phyloP scores from a whole-genome alignment of 2,113 vertebrate genomes.

The Datnioides undecimradiatus region DNA sequence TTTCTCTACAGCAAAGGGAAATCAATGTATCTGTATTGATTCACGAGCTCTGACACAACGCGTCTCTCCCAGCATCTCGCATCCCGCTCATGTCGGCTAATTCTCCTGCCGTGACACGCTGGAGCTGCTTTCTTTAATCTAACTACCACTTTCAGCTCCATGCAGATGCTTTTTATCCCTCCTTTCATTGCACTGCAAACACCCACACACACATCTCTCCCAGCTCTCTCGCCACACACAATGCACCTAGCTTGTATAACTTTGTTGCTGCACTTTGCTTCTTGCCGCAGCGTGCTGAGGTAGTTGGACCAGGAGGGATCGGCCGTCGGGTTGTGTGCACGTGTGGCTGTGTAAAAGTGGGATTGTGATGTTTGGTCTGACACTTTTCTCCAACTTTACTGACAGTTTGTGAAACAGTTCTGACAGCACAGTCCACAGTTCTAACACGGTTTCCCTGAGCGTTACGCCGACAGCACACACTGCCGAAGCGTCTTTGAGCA shows the following conservation, averaged over 20 bases:
- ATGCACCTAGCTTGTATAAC: slow-evolving; percentile 46
- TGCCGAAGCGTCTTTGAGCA: slow-evolving; percentile 15
- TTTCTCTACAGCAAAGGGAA: not conserved
- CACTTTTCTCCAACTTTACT: not conserved
- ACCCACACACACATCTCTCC: slow-evolving; percentile 63
- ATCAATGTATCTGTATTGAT: not conserved
- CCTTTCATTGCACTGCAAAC: slow-evolving; percentile 50
- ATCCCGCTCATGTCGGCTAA: slow-evolving; percentile 6
- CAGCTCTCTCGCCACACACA: slow-evolving; percentile 19
- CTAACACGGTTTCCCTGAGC: not conserved
- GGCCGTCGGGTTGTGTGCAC: slow-evolving; percentile 7
- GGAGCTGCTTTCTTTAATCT: slow-evolving; percentile 54
- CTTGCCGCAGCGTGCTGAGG: slow-evolving; percentile 9
- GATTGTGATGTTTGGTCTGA: not conserved
- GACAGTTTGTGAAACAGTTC: not conserved
- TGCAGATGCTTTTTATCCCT: slow-evolving; percentile 65
- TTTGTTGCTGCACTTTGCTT: slow-evolving; percentile 36
- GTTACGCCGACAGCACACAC: not conserved
- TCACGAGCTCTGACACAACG: slow-evolving; percentile 17
- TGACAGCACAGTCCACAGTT: not conserved
- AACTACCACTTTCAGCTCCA: slow-evolving; percentile 54
- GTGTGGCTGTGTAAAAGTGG: not conserved
- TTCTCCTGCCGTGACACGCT: slow-evolving; percentile 23
- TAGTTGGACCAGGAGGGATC: slow-evolving; percentile 17
- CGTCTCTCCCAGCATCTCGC: slow-evolving; percentile 11